Evolutionary conservation across 1,140 invertebrate species (phyloP), one percentile per base, ranked within the genome.

Genomic region (Ditylenchus dipsaci): DNA sequence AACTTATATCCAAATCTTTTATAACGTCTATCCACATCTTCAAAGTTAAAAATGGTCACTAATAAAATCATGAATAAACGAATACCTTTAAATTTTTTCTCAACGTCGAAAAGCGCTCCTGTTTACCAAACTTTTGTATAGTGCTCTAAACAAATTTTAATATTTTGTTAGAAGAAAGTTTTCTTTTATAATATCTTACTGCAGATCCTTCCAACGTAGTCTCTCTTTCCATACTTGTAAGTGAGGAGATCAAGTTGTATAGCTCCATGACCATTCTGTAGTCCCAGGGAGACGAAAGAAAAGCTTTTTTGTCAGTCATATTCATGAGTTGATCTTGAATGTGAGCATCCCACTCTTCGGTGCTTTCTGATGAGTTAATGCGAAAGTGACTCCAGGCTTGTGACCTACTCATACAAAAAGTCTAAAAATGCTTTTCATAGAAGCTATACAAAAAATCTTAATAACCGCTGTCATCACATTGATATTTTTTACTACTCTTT

Each of bases 1-100:
- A 82, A 53, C 72, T 74, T 29, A 82, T 71, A 15, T 69, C 49
- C 23, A 79, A 56, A 23, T 73, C 63, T n/a, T 74, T 57, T 0
- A 80, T 43, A 43, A 65, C 71, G 23, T 74, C 66, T 17, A 71
- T 43, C 78, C 78, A 80, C 65, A 74, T 81, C 75, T 78, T 33
- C 26, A 77, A 65, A 58, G 65, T n/a, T n/a, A n/a, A n/a, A n/a
- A n/a, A n/a, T n/a, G n/a, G n/a, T n/a, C 21, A 15, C 33, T 30
- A 0, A 33, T 61, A 29, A 7, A 61, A 61, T 61, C n/a, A 33
- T 5, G 1, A 19, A 30, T 30, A 61, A 26, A 8, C 3, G n/a
- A 30, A 43, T 56, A 76, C 75, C 23, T 80, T 76, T 15, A 77
- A n/a, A 60, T 76, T 66, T 60, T 66, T 75, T 42, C 77, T 60